Evolutionary conservation across 2,113 vertebrate species (phyloP).

Genomic region (Cygnus atratus): DNA sequence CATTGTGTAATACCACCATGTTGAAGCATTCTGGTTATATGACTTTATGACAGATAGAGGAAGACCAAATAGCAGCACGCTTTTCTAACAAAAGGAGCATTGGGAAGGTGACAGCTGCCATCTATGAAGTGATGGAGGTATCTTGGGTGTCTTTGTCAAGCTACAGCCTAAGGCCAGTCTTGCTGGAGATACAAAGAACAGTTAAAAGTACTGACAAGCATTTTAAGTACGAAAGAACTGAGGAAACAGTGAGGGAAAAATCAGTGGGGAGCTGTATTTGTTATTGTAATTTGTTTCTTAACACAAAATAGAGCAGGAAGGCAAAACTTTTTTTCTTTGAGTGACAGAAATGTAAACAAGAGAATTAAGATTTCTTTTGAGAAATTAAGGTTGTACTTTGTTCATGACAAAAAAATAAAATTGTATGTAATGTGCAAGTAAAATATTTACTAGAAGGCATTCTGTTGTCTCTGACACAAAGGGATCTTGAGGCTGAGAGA

Average conservation of each 20-base stretch:
- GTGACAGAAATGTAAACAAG: constrained; percentile 63
- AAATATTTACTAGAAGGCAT: constrained; percentile 50
- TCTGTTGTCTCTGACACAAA: constrained; percentile 2
- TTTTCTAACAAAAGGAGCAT: constrained; percentile 24
- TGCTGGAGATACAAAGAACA: constrained; percentile 70
- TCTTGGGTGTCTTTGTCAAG: constrained; percentile 73
- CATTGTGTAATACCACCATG: background rate
- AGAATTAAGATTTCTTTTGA: constrained; percentile 58
- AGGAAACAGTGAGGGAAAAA: constrained; percentile 17
- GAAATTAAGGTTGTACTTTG: constrained; percentile 38
- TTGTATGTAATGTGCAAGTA: background rate
- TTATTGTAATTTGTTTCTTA: constrained; percentile 48
- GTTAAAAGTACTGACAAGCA: constrained; percentile 70
- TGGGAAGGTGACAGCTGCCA: constrained; percentile 67
- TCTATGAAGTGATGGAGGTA: constrained; percentile 54
- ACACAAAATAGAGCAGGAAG: background rate
- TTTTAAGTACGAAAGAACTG: constrained; percentile 68
- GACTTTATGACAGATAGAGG: background rate
- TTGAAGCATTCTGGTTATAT: background rate
- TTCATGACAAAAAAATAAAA: constrained; percentile 33
- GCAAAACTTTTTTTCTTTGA: constrained; percentile 36
- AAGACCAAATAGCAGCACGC: background rate
- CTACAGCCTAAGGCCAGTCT: constrained; percentile 74
- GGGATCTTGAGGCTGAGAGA: constrained; percentile 15
- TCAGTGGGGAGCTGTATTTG: constrained; percentile 9